These are phyloP conservation scores for Cyclophora albipunctata DNA, from an alignment of 2,888 invertebrate genomes.

Conservation along the genomic window DNA sequence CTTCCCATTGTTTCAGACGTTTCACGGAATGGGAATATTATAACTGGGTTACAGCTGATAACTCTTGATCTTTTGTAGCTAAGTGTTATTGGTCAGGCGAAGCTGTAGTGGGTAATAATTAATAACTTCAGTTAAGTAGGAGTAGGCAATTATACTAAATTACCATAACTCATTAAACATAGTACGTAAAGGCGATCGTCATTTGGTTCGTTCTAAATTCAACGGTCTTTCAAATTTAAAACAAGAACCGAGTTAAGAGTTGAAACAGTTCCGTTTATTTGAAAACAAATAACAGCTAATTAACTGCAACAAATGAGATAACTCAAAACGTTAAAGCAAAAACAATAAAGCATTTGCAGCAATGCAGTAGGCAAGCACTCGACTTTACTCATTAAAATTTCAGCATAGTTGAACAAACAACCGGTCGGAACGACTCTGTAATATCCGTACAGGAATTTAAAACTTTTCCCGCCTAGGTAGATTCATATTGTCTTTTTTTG, in stretches of 20 bases:
- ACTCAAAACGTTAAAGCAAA: conserved; percentile 3
- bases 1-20: conserved; percentile 19
- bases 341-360: conserved; percentile 17
- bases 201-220: too few species aligned
- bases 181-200: too few species aligned
- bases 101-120: too few species aligned
- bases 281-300: too few species aligned
- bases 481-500: conserved; percentile 24
- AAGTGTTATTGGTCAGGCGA: too few species aligned
- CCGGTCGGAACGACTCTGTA: conserved; percentile 24
- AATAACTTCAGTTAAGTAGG: too few species aligned
- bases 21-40: conserved; percentile 3
- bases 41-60: neutral
- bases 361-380: conserved; percentile 8
- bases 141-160: too few species aligned
- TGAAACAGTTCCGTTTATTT: too few species aligned
- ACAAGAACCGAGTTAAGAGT: too few species aligned
- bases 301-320: neutral
- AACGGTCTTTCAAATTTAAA: too few species aligned
- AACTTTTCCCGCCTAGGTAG: conserved; percentile 29
- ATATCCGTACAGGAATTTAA: conserved; percentile 40
- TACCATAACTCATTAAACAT: too few species aligned
- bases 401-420: conserved; percentile 36
- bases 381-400: conserved; percentile 45
- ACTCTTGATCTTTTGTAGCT: too few species aligned